Evolutionary conservation across 2,797 vertebrate genomes (phyloP).

Genomic region (Pipistrellus nathusii): DNA sequence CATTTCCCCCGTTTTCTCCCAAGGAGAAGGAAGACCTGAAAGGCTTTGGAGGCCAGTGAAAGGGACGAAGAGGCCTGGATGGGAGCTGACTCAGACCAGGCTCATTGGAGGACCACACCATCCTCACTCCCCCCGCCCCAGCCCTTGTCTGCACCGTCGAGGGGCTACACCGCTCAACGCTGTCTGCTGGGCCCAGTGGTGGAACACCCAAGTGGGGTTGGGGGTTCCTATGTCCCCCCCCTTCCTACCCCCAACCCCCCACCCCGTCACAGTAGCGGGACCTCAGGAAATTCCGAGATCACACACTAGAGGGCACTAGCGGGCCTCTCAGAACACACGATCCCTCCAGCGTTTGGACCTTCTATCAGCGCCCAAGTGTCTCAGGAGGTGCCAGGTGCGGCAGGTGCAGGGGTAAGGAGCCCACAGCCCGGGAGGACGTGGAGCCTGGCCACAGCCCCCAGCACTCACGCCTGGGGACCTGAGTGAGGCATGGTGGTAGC

Average conservation of each 20-base stretch:
- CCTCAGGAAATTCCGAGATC: neutral
- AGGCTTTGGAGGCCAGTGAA: neutral
- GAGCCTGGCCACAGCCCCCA: neutral
- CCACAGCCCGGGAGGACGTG: neutral
- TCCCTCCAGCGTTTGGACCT: neutral
- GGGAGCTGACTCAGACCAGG: neutral
- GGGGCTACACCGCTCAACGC: fast-evolving
- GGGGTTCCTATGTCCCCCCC: too few relatives aligned
- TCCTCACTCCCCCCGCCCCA: neutral
- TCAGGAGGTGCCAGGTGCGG: neutral
- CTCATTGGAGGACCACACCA: neutral
- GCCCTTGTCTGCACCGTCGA: fast-evolving
- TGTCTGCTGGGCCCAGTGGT: fast-evolving
- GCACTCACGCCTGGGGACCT: fast-evolving
- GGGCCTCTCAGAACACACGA: neutral
- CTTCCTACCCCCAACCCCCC: too few relatives aligned
- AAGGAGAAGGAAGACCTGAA: neutral
- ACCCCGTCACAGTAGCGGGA: neutral
- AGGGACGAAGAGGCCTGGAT: neutral
- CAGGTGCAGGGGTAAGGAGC: neutral
- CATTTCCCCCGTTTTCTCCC: neutral
- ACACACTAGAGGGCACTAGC: conserved; percentile 62
- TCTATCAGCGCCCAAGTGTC: neutral
- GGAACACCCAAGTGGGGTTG: fast-evolving
- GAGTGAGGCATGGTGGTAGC: neutral